Conservation (phyloP, 2,113 vertebrate species). For the Verasper variegatus region DNA sequence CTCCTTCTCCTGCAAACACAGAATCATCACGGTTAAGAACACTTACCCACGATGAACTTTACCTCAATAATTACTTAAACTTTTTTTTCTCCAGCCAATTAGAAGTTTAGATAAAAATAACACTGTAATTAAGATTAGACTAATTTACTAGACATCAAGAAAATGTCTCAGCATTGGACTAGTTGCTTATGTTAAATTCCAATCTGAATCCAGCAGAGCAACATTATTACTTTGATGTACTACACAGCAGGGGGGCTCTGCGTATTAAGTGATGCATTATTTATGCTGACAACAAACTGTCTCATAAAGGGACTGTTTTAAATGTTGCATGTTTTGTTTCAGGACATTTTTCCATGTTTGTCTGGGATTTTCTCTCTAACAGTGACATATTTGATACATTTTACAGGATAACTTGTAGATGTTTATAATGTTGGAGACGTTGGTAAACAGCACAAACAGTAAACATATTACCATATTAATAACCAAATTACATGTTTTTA, state of each 20-base stretch:
- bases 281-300: conserved; percentile 60
- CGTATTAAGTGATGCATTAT: conserved; percentile 64
- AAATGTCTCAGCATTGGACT: conserved; percentile 2
- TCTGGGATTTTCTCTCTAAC: background rate
- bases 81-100: conserved; percentile 3
- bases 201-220: conserved; percentile 62
- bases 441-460: background rate
- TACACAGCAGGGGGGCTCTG: conserved; percentile 44
- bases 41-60: conserved; percentile 1
- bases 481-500: background rate
- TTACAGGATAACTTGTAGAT: background rate
- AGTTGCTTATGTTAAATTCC: conserved; percentile 35
- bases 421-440: background rate
- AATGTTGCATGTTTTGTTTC: conserved; percentile 17
- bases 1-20: conserved; percentile 88
- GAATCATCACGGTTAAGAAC: background rate
- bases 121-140: conserved; percentile 3
- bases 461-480: background rate
- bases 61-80: background rate
- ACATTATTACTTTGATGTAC: conserved; percentile 60
- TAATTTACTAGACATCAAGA: conserved; percentile 19
- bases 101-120: conserved; percentile 6
- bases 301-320: conserved; percentile 52
- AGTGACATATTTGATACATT: background rate
- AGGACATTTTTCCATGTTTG: background rate